Evolutionary conservation across 2,888 invertebrate genomes (phyloP).

Genomic region (Polietes domitor): DNA sequence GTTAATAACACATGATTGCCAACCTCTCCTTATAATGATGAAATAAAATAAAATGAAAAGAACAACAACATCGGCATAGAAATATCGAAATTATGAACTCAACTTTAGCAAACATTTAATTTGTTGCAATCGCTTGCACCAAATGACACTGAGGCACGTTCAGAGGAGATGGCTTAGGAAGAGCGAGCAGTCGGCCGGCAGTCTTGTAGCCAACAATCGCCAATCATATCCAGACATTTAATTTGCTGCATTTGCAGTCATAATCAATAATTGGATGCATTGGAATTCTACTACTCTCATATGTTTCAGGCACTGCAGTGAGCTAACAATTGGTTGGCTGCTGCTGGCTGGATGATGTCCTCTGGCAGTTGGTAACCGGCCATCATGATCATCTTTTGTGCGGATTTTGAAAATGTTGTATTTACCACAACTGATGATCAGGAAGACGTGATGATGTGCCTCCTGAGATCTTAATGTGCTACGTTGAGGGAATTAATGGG

Average conservation of each 20-base stretch:
- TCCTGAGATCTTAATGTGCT: conserved; percentile 6
- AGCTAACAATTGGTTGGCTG: neutral
- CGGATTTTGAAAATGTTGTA: conserved; percentile 57
- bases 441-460: neutral
- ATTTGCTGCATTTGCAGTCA: conserved; percentile 79
- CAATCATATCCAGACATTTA: conserved; percentile 73
- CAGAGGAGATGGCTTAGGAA: conserved; percentile 40
- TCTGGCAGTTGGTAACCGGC: neutral
- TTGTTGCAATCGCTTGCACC: conserved; percentile 31
- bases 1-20: conserved; percentile 63
- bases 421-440: conserved; percentile 63
- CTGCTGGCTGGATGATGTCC: too few species aligned
- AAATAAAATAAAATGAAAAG: conserved; percentile 41
- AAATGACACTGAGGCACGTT: conserved; percentile 65
- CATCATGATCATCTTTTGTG: conserved; percentile 54
- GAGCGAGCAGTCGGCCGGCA: neutral
- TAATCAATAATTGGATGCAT: conserved; percentile 74
- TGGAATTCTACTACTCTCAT: conserved; percentile 57
- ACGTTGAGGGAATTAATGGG: conserved; percentile 50
- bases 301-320: neutral
- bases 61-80: conserved; percentile 35
- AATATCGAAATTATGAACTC: neutral
- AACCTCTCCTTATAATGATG: conserved; percentile 39
- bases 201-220: neutral
- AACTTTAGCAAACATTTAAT: conserved; percentile 6